phyloP scores from a whole-genome alignment of 1,140 invertebrate species.

The Danaus melanippus region DNA sequence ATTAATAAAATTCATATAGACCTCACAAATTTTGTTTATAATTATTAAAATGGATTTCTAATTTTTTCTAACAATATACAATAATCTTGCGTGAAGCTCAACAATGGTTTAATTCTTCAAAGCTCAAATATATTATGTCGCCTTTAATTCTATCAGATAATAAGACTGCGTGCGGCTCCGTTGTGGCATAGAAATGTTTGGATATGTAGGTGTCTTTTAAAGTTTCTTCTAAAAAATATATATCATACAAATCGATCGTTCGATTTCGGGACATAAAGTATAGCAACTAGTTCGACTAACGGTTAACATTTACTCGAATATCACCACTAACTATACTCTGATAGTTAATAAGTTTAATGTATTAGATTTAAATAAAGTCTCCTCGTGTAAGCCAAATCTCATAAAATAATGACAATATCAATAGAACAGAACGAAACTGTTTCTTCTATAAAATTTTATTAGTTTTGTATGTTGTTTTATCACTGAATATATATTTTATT shows the following conservation, averaged over 20 bases:
- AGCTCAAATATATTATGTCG: constrained; percentile 22
- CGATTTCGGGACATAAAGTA: constrained; percentile 11
- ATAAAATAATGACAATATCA: constrained; percentile 42
- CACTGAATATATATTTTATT: constrained; percentile 1
- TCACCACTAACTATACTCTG: constrained; percentile 20
- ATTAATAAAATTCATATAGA: too few relatives aligned
- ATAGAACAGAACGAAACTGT: constrained; percentile 22
- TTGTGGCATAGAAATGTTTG: constrained; percentile 21
- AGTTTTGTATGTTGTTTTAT: constrained; percentile 1
- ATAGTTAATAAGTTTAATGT: constrained; percentile 27
- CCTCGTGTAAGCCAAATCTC: constrained; percentile 29
- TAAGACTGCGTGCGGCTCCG: constrained; percentile 32
- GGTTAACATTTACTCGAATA: constrained; percentile 22
- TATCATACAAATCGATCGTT: constrained; percentile 1
- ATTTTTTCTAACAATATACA: too few relatives aligned
- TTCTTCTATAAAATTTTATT: not conserved
- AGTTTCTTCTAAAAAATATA: constrained; percentile 11
- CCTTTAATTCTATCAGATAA: constrained; percentile 18
- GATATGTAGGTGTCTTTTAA: not conserved
- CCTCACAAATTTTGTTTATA: too few relatives aligned
- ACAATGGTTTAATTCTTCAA: constrained; percentile 5
- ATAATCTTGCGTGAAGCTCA: too few relatives aligned
- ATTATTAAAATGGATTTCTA: too few relatives aligned
- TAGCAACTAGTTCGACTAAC: constrained; percentile 19
- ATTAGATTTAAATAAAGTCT: constrained; percentile 28